These are phyloP conservation scores for Probaryconus sp. DNA, from an alignment of 1,140 invertebrate genomes.

Conservation along the genomic window DNA sequence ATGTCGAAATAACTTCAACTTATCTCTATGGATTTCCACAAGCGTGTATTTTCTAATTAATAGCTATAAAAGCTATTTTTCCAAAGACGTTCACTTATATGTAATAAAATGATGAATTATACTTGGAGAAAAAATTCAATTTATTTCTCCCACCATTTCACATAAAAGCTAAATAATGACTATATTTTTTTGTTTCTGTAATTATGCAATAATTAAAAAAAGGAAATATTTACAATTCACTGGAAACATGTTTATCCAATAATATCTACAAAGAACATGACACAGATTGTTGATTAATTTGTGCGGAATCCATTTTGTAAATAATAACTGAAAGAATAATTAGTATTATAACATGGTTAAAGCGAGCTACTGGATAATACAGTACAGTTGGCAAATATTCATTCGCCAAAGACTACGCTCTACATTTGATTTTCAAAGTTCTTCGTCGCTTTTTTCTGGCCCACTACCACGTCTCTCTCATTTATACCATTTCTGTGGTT, in stretches of 20 bases:
- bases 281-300: constrained; percentile 7
- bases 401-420: neutral
- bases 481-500: constrained; percentile 49
- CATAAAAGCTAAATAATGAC: too few relatives aligned
- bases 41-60: constrained; percentile 14
- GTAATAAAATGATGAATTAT: constrained; percentile 5
- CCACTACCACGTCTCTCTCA: constrained; percentile 1
- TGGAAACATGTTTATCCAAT: neutral
- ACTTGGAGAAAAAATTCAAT: too few relatives aligned
- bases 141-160: too few relatives aligned
- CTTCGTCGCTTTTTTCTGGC: constrained; percentile 1
- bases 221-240: too few relatives aligned
- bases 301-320: constrained; percentile 4
- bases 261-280: neutral
- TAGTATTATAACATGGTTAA: constrained; percentile 6
- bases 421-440: constrained; percentile 26
- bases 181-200: too few relatives aligned
- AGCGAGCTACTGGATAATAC: constrained; percentile 1
- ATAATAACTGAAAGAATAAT: constrained; percentile 6
- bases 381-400: constrained; percentile 4
- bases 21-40: constrained; percentile 5
- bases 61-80: too few relatives aligned
- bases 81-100: neutral
- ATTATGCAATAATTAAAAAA: too few relatives aligned
- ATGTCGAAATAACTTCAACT: constrained; percentile 31